Conservation (phyloP, 35 echinoderm and acorn worm genomes). For the Strongylocentrotus purpuratus region DNA sequence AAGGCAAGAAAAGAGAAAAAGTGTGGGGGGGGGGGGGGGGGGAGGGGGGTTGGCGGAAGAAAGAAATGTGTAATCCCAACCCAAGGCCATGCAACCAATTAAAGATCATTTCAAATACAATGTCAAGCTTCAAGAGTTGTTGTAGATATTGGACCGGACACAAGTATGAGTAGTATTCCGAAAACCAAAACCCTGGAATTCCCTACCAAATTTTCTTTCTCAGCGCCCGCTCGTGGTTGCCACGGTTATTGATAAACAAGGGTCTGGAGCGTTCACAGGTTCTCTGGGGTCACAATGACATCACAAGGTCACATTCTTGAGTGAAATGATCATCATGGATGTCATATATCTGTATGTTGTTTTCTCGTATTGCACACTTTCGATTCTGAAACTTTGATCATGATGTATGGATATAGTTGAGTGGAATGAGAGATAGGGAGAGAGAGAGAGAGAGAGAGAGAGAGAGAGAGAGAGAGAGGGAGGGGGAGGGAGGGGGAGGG, state of each 20-base stretch:
- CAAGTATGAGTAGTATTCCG: not conserved
- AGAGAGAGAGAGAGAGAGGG: too few relatives aligned
- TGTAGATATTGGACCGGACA: not conserved
- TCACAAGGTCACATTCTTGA: constrained; percentile 29
- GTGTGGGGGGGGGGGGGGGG: too few relatives aligned
- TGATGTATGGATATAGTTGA: too few relatives aligned
- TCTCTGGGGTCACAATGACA: constrained; percentile 22
- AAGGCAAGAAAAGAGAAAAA: not conserved
- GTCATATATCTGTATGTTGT: not conserved
- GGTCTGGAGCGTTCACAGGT: not conserved
- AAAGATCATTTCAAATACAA: not conserved
- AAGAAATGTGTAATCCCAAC: not conserved
- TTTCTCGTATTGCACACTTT: not conserved
- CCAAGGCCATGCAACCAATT: not conserved
- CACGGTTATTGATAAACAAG: not conserved
- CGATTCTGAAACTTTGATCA: not conserved
- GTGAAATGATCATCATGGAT: constrained; percentile 1
- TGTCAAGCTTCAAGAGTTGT: not conserved
- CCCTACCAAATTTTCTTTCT: not conserved
- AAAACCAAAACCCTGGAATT: not conserved
- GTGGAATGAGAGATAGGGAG: too few relatives aligned
- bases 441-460: too few relatives aligned
- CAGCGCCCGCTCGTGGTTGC: not conserved
- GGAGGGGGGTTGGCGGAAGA: not conserved
- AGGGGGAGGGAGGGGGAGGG: too few relatives aligned